phyloP scores from a whole-genome alignment of 2,113 vertebrate species.

The Rhizomys pruinosus region DNA sequence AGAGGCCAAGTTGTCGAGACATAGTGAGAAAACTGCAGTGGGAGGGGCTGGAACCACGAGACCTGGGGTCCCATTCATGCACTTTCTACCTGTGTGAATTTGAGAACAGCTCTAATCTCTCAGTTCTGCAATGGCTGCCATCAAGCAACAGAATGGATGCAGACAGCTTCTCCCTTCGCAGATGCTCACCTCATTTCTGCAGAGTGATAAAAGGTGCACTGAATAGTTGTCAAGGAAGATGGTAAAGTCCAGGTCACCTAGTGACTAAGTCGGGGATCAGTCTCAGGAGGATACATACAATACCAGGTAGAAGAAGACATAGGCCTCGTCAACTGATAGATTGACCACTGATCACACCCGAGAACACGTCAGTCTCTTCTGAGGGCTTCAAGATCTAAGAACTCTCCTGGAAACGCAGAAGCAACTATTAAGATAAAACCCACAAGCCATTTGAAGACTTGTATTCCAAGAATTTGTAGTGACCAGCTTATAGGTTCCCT shows the following conservation, averaged over 20 bases:
- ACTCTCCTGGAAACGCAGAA: background rate
- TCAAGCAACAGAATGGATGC: background rate
- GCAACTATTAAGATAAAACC: background rate
- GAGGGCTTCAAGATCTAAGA: background rate
- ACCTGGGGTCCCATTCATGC: background rate
- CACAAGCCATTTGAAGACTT: background rate
- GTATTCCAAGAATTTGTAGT: background rate
- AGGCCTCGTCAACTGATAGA: background rate
- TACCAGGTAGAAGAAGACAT: background rate
- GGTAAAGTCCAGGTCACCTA: background rate
- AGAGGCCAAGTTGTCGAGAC: background rate
- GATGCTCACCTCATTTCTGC: background rate
- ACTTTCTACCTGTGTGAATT: background rate
- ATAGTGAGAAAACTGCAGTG: background rate
- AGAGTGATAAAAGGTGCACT: background rate
- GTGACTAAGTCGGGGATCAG: background rate
- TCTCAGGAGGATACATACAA: background rate
- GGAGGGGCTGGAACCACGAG: conserved; percentile 1
- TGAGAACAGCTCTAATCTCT: background rate
- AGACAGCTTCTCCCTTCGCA: background rate
- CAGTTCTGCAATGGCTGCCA: background rate
- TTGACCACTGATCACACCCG: background rate
- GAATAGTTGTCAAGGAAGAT: background rate
- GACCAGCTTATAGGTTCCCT: background rate
- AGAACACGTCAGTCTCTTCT: background rate